Evolutionary conservation across 2,113 vertebrate genomes (phyloP).

Genomic region (Corythornis cristatus): DNA sequence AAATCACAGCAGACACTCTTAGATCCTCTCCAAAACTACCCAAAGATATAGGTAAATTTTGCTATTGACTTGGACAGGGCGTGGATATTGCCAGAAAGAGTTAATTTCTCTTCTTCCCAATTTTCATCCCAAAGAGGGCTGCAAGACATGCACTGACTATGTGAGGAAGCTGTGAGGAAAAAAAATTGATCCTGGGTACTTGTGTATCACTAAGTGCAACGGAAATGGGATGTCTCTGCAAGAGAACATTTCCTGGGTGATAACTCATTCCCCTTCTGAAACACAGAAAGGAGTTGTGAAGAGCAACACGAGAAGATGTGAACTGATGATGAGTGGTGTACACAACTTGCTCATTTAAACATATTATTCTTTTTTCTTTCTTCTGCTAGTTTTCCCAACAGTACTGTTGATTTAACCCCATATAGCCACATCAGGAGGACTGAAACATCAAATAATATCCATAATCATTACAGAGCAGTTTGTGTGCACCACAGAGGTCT

Average conservation of each 20-base stretch:
- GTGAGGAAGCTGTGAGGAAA: not conserved
- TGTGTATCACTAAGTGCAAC: not conserved
- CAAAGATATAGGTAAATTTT: not conserved
- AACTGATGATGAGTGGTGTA: not conserved
- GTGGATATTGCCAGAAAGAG: not conserved
- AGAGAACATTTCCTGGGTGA: not conserved
- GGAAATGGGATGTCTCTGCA: not conserved
- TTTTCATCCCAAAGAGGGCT: not conserved
- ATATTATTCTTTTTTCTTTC: not conserved
- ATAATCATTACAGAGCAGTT: not conserved
- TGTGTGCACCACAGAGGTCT: not conserved
- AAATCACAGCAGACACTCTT: not conserved
- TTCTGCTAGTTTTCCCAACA: slow-evolving; percentile 11
- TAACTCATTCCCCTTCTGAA: not conserved
- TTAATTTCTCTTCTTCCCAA: not conserved
- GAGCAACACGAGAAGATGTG: not conserved
- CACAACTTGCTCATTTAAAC: not conserved
- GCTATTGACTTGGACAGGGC: not conserved
- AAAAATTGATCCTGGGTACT: not conserved
- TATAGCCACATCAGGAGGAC: not conserved
- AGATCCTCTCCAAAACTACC: not conserved
- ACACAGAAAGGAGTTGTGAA: not conserved
- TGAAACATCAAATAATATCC: not conserved
- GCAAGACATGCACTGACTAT: not conserved
- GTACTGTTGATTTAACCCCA: slow-evolving; percentile 17